Percentiles rank a stretch among this genome's conserved stretches.
Conservation (phyloP, 2,888 invertebrate species). For the Caenorhabditis virilis region DNA sequence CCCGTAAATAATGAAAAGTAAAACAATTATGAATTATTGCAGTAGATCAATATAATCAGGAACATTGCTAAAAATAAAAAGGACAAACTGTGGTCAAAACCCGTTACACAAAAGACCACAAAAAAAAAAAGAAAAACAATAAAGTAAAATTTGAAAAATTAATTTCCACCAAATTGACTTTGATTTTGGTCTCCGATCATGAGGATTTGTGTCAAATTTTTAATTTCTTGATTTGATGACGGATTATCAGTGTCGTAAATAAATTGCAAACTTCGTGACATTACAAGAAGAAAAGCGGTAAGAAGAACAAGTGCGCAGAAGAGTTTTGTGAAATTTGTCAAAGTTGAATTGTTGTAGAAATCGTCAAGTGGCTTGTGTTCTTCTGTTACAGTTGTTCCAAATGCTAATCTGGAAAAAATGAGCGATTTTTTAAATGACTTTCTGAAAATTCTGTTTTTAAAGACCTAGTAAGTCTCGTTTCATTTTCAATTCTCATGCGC, state of each 20-base stretch:
- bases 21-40: too few relatives aligned
- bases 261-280: slow-evolving; percentile 49
- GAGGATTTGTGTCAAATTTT: too few relatives aligned
- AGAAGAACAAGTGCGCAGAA: slow-evolving; percentile 53
- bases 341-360: slow-evolving; percentile 63
- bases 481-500: too few relatives aligned
- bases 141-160: background rate
- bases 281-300: slow-evolving; percentile 50
- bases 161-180: too few relatives aligned
- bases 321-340: slow-evolving; percentile 51
- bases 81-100: too few relatives aligned
- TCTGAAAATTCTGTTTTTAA: too few relatives aligned
- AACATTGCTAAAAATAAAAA: too few relatives aligned
- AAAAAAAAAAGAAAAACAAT: background rate
- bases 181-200: too few relatives aligned
- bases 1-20: too few relatives aligned
- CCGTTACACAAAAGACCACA: background rate
- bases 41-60: too few relatives aligned
- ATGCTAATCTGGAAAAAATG: slow-evolving; percentile 53
- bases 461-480: too few relatives aligned
- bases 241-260: slow-evolving; percentile 10
- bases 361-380: slow-evolving; percentile 52
- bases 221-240: too few relatives aligned
- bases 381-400: slow-evolving; percentile 42
- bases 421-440: background rate